phyloP scores from a whole-genome alignment of 1,140 invertebrate species.

The Rhizoglyphus robini region DNA sequence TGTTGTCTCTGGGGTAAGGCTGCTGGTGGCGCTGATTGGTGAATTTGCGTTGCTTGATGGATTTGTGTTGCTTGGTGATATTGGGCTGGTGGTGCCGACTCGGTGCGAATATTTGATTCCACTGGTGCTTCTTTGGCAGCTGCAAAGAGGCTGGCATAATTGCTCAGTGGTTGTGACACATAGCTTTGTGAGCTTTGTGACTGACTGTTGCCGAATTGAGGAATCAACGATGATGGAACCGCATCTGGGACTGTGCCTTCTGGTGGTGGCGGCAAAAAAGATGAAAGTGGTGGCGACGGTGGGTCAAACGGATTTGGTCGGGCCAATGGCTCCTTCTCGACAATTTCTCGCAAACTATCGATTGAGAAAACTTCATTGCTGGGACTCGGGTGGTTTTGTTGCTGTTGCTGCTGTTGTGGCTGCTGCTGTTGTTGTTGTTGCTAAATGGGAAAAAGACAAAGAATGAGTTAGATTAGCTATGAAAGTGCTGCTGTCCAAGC shows the following conservation, averaged over 20 bases:
- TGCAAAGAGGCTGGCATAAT: neutral
- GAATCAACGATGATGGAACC: neutral
- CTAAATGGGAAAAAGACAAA: neutral
- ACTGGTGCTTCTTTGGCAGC: neutral
- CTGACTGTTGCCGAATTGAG: neutral
- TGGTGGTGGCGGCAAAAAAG: constrained; percentile 7
- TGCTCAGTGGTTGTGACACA: neutral
- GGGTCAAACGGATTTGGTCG: constrained; percentile 15
- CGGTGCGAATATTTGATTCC: neutral
- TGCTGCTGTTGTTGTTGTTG: neutral
- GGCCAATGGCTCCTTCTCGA: constrained; percentile 9
- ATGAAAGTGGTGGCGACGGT: constrained; percentile 5
- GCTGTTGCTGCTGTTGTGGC: constrained; percentile 1
- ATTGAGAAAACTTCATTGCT: neutral
- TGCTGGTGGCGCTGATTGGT: neutral
- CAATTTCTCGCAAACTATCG: constrained; percentile 11
- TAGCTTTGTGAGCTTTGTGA: neutral
- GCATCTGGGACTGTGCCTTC: neutral
- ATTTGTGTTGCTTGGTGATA: neutral
- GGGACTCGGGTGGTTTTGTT: neutral
- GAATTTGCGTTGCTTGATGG: neutral
- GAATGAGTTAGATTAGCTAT: neutral
- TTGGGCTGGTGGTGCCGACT: neutral
- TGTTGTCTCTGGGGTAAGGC: neutral
- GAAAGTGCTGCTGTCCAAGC: neutral